Evolutionary conservation across 2,113 vertebrate species (phyloP).

Genomic region (Myiagra hebetior): DNA sequence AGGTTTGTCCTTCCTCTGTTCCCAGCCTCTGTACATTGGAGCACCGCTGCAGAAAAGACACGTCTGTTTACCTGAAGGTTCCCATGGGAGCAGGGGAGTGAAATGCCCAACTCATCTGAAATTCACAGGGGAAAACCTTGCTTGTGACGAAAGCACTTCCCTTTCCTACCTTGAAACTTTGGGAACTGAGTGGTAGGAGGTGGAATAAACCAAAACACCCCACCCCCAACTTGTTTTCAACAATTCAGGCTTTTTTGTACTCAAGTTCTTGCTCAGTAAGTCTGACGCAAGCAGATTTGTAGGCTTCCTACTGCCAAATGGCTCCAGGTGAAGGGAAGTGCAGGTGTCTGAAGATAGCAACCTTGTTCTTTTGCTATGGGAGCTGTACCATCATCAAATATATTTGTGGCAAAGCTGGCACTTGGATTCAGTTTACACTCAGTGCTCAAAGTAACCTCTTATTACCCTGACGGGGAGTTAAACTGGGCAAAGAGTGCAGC

Average conservation of each 20-base stretch:
- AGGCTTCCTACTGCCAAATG: neutral
- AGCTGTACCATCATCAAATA: neutral
- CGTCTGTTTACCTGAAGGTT: neutral
- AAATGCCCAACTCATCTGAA: neutral
- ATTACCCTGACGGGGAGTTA: neutral
- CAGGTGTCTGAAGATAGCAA: neutral
- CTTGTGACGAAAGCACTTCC: neutral
- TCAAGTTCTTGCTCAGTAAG: neutral
- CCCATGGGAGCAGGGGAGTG: neutral
- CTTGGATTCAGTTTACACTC: neutral
- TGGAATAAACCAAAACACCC: neutral
- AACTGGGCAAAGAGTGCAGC: neutral
- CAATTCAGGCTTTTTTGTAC: neutral
- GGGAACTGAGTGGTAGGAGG: neutral
- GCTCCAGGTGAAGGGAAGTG: neutral
- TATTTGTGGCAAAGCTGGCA: neutral
- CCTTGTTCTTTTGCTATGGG: neutral
- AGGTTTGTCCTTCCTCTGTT: constrained; percentile 1
- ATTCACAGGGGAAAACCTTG: neutral
- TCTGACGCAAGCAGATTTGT: neutral
- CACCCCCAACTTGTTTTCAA: neutral
- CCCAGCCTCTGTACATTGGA: neutral
- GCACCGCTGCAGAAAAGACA: neutral
- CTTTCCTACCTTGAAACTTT: neutral
- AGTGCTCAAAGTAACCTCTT: neutral